Evolutionary conservation across 2,113 vertebrate genomes (phyloP).

Genomic region (Phaethon lepturus): DNA sequence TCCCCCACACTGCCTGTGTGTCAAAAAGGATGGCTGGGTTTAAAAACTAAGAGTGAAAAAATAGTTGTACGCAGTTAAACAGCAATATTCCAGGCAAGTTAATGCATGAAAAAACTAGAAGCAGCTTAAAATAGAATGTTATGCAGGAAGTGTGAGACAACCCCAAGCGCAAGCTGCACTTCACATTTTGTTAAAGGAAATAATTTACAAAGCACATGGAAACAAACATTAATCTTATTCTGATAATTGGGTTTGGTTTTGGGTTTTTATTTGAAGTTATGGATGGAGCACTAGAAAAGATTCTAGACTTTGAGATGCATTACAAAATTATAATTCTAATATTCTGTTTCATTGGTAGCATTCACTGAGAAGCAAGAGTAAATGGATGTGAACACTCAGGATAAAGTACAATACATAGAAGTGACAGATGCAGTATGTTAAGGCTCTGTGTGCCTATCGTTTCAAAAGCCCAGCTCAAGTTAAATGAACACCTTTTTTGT

Average conservation of each 20-base stretch:
- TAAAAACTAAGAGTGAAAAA: not conserved
- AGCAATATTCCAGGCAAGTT: not conserved
- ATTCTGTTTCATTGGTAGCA: not conserved
- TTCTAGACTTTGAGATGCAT: not conserved
- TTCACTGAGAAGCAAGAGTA: not conserved
- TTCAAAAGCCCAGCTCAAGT: not conserved
- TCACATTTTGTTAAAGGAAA: not conserved
- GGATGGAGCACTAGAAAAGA: not conserved
- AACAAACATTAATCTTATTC: not conserved
- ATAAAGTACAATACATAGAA: not conserved
- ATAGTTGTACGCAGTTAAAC: not conserved
- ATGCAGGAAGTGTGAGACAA: not conserved
- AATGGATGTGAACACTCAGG: not conserved
- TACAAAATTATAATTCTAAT: not conserved
- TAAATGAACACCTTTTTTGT: not conserved
- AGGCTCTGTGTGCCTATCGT: not conserved
- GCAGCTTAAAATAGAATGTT: not conserved
- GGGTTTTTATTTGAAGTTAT: not conserved
- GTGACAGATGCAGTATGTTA: not conserved
- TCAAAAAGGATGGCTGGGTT: constrained; percentile 1
- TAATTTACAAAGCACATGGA: not conserved
- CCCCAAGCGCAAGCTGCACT: not conserved
- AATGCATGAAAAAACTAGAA: not conserved
- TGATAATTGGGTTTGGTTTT: not conserved
- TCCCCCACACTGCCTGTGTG: not conserved